A percentile compares a stretch with the other conserved stretches of the same genome.
phyloP scores from a whole-genome alignment of 2,888 invertebrate genomes.

The Acleris holmiana region DNA sequence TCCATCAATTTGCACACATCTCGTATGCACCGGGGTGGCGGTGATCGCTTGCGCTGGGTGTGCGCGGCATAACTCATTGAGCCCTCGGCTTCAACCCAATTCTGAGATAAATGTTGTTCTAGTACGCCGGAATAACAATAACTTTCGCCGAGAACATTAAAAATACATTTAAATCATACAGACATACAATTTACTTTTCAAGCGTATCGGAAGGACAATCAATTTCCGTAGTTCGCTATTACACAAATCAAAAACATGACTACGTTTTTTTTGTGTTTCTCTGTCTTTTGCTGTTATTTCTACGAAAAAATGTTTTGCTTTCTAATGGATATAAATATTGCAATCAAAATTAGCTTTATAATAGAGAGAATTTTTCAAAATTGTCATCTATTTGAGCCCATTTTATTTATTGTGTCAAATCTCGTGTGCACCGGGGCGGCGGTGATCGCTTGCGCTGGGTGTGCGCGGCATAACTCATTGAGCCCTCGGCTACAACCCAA shows the following conservation, averaged over 20 bases:
- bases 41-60: constrained; percentile 70
- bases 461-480: constrained; percentile 72
- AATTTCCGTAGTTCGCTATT: no score
- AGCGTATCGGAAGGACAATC: no score
- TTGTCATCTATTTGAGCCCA: no score
- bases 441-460: constrained; percentile 68
- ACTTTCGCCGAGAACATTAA: constrained; percentile 15
- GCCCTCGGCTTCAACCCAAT: constrained; percentile 40
- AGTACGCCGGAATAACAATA: constrained; percentile 38
- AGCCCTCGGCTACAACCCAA: constrained; percentile 42
- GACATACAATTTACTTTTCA: no score
- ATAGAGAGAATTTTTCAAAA: no score
- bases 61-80: constrained; percentile 70
- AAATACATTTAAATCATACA: no score
- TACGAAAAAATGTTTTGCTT: no score
- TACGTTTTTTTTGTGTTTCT: no score
- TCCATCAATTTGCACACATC: constrained; percentile 72
- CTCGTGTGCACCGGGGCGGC: constrained; percentile 67
- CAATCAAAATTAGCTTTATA: no score
- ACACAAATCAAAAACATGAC: no score
- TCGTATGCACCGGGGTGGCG: constrained; percentile 66
- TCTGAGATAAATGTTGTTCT: constrained; percentile 42
- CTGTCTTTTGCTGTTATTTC: no score
- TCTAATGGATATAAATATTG: no score
- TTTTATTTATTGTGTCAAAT: constrained; percentile 48